These are phyloP conservation scores for Hypotaenidia okinawae DNA, from an alignment of 2,797 vertebrate genomes.

Conservation along the genomic window DNA sequence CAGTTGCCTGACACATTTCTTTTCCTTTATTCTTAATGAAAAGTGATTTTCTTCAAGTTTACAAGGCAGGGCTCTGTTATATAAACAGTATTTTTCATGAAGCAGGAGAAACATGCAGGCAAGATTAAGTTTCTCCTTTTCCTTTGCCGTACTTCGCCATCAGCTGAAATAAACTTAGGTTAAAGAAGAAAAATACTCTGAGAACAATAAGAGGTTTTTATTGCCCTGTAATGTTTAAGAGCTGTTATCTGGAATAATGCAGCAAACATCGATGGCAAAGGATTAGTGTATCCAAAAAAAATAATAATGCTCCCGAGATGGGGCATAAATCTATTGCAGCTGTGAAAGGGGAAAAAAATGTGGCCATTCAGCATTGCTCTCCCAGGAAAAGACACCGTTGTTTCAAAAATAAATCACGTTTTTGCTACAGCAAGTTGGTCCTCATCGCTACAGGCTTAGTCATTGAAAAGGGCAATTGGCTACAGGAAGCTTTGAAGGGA, in stretches of 20 bases:
- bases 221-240: not conserved
- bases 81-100: not conserved
- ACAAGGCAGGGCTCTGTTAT: not conserved
- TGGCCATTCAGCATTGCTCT: not conserved
- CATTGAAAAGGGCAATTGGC: not conserved
- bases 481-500: not conserved
- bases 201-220: not conserved
- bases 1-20: not conserved
- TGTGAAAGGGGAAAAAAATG: conserved; percentile 31
- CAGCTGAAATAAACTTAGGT: not conserved
- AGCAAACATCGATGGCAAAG: not conserved
- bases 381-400: not conserved
- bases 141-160: not conserved
- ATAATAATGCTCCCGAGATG: not conserved
- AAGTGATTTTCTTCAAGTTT: not conserved
- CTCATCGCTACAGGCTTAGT: not conserved
- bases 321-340: not conserved
- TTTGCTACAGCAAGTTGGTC: not conserved
- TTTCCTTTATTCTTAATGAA: not conserved
- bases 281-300: not conserved
- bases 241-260: not conserved
- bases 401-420: not conserved
- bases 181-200: not conserved
- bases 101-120: not conserved
- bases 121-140: not conserved